phyloP scores from a whole-genome alignment of 2,888 invertebrate genomes.

The Drosophila tripunctata region DNA sequence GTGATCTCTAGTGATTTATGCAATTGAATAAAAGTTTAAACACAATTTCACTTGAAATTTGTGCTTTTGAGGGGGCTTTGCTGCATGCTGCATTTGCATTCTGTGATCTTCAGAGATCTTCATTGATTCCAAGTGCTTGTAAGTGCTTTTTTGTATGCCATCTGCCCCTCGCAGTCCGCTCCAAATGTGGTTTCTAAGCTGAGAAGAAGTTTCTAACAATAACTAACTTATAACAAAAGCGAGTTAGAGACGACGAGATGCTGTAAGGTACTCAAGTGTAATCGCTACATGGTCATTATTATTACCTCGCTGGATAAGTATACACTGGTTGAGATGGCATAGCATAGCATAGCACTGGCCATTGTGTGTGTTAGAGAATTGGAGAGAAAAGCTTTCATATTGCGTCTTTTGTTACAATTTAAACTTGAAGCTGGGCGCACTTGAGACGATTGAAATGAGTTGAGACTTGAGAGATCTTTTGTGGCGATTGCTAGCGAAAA shows the following conservation, averaged over 20 bases:
- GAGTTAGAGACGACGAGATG: constrained; percentile 18
- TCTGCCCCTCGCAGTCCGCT: background rate
- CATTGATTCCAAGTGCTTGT: constrained; percentile 8
- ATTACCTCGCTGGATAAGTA: constrained; percentile 71
- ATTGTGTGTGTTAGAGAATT: constrained; percentile 41
- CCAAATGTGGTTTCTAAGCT: constrained; percentile 14
- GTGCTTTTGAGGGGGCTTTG: no score
- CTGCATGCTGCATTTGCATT: no score
- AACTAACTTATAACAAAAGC: constrained; percentile 47
- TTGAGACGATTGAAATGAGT: constrained; percentile 65
- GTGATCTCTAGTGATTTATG: no score
- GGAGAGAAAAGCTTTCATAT: constrained; percentile 72
- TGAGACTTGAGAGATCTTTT: constrained; percentile 31
- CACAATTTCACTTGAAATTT: background rate
- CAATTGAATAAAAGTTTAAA: background rate
- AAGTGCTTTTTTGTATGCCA: background rate
- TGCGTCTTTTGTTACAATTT: constrained; percentile 76
- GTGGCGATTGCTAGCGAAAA: constrained; percentile 43
- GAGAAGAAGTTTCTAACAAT: constrained; percentile 25
- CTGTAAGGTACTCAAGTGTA: constrained; percentile 69
- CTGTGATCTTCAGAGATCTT: constrained; percentile 14
- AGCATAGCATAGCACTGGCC: constrained; percentile 32
- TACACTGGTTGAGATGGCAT: constrained; percentile 52
- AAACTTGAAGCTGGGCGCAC: constrained; percentile 62
- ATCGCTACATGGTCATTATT: constrained; percentile 78